Evolutionary conservation across 2,113 vertebrate genomes (phyloP), one percentile per base, ranked within the genome.

Genomic region (Hippolais icterina): DNA sequence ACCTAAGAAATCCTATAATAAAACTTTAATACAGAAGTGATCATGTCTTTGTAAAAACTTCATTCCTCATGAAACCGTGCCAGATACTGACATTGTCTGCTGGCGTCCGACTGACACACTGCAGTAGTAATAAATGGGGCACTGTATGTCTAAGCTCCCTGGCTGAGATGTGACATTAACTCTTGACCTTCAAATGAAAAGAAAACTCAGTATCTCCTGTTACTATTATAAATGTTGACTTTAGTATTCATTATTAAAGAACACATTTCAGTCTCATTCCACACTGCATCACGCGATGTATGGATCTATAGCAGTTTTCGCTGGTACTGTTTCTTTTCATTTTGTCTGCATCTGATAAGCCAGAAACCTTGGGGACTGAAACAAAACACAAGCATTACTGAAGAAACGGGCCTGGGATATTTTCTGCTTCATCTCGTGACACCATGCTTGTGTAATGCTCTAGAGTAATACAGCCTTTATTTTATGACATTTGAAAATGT

Each of bases 341-440:
- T 92, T 92, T 89, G 94, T 97, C 96, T 97, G 72, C 83, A 96
- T 96, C 96, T 97, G 96, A 97, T 96, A 97, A 96, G 92, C 22
- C 72, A 86, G 24, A 89, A 83, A 59, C 96, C 93, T 90, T 86
- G 69, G 96, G 93, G 94, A 96, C 79, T 79, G 53, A 96, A 94
- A 12, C 23, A 90, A 97, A 97, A 96, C 60, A 95, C 12, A 68
- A 83, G 41, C 15, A 42, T 29, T 64, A 64, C 49, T 90, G 79
- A 70, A 93, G 79, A 90, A 94, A 91, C 10, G 87, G 64, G 28
- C 44, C 68, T 86, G 53, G 24, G 60, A 96, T 78, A 59, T 86
- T 92, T 96, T 94, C 47, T 90, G 12, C 71, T 95, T 94, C 91
- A 41, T 95, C 76, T 90, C 23, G 52, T 74, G 79, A 83, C 72